Evolutionary conservation across 2,113 vertebrate species (phyloP).

Genomic region (Penelope pileata): DNA sequence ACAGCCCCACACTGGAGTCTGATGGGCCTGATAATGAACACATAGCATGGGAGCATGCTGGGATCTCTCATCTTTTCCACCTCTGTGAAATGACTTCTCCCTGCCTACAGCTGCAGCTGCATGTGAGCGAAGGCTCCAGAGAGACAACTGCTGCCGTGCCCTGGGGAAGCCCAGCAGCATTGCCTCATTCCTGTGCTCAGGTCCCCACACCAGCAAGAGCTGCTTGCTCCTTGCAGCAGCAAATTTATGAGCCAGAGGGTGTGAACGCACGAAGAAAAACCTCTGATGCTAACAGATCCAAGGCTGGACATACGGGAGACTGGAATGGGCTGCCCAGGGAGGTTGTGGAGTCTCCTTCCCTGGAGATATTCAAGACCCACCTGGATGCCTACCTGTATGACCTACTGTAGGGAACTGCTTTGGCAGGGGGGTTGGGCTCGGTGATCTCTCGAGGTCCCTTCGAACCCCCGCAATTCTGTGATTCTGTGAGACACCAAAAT

Average conservation of each 20-base stretch:
- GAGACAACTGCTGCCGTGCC: neutral
- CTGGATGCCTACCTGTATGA: no score
- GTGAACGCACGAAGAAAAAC: neutral
- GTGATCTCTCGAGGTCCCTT: no score
- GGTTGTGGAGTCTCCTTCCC: no score
- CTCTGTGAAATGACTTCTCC: neutral
- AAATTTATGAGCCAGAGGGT: neutral
- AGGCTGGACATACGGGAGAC: neutral
- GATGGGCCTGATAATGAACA: neutral
- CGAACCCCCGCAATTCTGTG: no score
- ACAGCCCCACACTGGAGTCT: neutral
- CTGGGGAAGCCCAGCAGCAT: rapidly evolving
- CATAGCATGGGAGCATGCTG: neutral
- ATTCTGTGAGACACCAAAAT: neutral
- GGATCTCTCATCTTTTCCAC: neutral
- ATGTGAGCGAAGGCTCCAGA: no score
- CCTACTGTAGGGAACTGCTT: no score
- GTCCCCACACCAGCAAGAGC: neutral
- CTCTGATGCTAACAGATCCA: neutral
- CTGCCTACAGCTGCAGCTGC: neutral
- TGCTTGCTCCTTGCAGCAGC: neutral
- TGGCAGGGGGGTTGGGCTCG: no score
- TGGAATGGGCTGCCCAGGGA: no score
- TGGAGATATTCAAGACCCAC: no score
- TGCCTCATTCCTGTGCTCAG: rapidly evolving